These are phyloP conservation scores for Priocnemis perturbator DNA, from an alignment of 2,888 invertebrate species.

Conservation along the genomic window DNA sequence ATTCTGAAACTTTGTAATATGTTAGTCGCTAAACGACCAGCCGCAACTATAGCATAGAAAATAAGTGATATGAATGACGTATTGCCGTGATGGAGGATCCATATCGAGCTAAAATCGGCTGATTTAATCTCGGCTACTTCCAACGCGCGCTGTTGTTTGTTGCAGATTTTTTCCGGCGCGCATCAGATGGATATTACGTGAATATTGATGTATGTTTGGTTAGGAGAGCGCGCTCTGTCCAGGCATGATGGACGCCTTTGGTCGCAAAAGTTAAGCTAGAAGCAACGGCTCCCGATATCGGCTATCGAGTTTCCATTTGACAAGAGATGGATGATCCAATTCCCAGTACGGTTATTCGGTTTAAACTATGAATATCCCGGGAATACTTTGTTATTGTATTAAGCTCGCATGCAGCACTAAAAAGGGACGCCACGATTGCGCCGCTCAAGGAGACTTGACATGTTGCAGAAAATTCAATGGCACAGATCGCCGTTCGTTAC, in stretches of 20 bases:
- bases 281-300: slow-evolving; percentile 41
- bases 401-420: background rate
- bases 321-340: slow-evolving; percentile 55
- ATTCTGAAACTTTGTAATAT: no score
- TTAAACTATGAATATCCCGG: slow-evolving; percentile 31
- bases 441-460: no score
- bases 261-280: slow-evolving; percentile 55
- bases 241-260: slow-evolving; percentile 49
- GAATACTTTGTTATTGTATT: slow-evolving; percentile 1
- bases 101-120: no score
- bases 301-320: slow-evolving; percentile 48
- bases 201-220: slow-evolving; percentile 54
- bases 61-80: no score
- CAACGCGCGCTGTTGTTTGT: no score
- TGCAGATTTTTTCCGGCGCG: no score
- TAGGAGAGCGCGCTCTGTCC: slow-evolving; percentile 47
- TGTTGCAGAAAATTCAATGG: background rate
- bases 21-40: no score
- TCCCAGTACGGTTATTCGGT: slow-evolving; percentile 40
- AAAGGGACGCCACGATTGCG: background rate
- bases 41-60: no score
- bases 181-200: slow-evolving; percentile 29
- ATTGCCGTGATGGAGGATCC: no score
- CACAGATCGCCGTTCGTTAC: slow-evolving; percentile 25
- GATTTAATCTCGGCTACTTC: no score